Evolutionary conservation across 2,113 vertebrate genomes (phyloP).

Genomic region (Gallinago media): DNA sequence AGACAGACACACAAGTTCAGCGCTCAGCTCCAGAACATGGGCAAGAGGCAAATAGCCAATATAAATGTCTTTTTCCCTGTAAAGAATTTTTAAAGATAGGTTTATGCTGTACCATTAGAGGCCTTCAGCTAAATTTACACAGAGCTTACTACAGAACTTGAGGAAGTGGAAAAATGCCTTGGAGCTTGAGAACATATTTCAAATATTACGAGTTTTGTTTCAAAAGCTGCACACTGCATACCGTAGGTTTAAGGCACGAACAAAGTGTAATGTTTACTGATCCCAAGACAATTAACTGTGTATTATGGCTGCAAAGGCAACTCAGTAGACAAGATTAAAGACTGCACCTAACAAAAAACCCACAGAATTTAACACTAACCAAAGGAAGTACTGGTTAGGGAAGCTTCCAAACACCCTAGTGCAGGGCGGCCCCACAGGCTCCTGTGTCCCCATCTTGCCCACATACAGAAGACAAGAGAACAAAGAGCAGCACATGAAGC

Average conservation of each 20-base stretch:
- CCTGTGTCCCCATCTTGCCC: background rate
- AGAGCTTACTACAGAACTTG: background rate
- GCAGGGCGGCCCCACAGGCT: background rate
- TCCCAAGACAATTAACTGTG: background rate
- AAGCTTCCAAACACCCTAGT: background rate
- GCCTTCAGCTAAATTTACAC: background rate
- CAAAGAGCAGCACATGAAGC: background rate
- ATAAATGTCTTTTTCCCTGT: constrained; percentile 90
- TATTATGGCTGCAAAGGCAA: background rate
- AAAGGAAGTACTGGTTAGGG: background rate
- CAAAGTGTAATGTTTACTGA: background rate
- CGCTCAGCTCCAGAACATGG: constrained; percentile 93
- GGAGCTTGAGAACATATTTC: background rate
- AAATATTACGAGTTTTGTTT: fast-evolving
- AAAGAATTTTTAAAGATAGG: background rate
- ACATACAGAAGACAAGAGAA: background rate
- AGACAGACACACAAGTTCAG: constrained; percentile 90
- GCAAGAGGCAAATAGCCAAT: constrained; percentile 95
- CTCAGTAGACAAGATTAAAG: background rate
- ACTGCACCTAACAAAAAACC: background rate
- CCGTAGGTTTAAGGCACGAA: background rate
- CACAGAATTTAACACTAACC: background rate
- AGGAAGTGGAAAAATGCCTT: background rate
- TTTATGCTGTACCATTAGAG: background rate
- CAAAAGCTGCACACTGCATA: fast-evolving